Base-by-base conservation (phyloP, 2,888 invertebrate species). In the Shargacucullia verbasci region DNA sequence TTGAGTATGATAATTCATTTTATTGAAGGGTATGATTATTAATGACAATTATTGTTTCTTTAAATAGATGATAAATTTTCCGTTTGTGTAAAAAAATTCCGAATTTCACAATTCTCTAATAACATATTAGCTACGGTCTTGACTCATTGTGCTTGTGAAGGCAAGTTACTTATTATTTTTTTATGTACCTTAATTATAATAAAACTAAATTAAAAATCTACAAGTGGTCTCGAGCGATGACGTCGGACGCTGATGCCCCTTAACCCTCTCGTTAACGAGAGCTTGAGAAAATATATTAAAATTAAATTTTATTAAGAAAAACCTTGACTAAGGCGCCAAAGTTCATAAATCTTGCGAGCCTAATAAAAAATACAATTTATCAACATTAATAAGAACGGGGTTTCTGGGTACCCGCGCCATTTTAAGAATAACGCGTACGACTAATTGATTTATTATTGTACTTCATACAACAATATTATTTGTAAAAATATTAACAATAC, bases 361-460 rank as follows among this genome's bases (percentile, higher is more conserved):
- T 67, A 59, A 43, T 75, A 69, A 76, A 71, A 73, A 73, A 61
- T 55, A 59, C 62, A 69, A 73, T 75, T 71, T 69, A 57, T 76
- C 63, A 54, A 61, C 59, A 69, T 71, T 76, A 73, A 66, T 71
- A 65, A 50, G 41, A 31, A 40, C 37, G 38, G 12, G 62, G 31
- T 59, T 61, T 61, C 44, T 52, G 45, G 57, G 46, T 40, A 58
- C 67, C 38, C 39, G 40, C 62, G 58, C 66, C 59, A 31, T 71
- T 52, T 59, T 69, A 57, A 64, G 48, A 54, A 59, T 59, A 59
- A 69, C 58, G 43, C 37, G 41, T 31, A 63, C 38, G 35, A 61
- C 63, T 73, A 73, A 75, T 71, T 75, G 66, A 73, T 73, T 75
- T 76, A 73, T 61, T 58, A 73, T 60, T 64, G 57, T 76, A 73